Evolutionary conservation across 1,140 invertebrate species (phyloP), one percentile per base, ranked within the genome.

Genomic region (Mercenaria mercenaria): DNA sequence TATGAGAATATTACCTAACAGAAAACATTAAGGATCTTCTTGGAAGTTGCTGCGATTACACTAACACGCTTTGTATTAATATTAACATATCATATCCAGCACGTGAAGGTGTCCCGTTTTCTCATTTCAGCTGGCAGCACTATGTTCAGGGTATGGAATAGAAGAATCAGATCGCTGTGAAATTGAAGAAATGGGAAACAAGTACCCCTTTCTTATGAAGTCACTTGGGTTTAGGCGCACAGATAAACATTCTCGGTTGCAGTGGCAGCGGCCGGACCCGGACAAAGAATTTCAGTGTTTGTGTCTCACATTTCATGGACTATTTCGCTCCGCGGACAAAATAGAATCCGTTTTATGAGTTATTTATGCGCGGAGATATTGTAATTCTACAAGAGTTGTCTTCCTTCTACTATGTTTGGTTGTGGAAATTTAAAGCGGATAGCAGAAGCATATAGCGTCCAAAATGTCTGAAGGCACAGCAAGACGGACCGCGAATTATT

Each of bases 191-290:
- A 4, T 83, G 26, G 37, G 29, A 23, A 23, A 1, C 26, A 47
- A 23, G 26, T 83, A 67, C 29, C 81, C 59, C 4, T 69, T 15
- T 69, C 29, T 83, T 13, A 43, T 83, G 59, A 64, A 47, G 41
- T 69, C 81, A 0, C 61, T 67, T 32, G 81, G 81, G 1, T 83
- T 83, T 52, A 23, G 29, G 26, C 50, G 76, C 76, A 47, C 13
- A n/a, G 32, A 37, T 13, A 39, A 81, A 29, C 32, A 61, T 1
- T 23, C 4, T 3, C 11, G 18, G n/a, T 43, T 81, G 13, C 77
- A 59, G 32, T 81, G 77, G 77, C 39, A 81, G 34, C 6, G 10
- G 11, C 77, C 52, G 23, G 77, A 59, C 23, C 20, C 34, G 20
- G 37, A 61, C 29, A 39, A 29, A 13, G 50, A 81, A 61, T 81